Evolutionary conservation across 2,113 vertebrate species (phyloP), one percentile per base, ranked within the genome.

Genomic region (Poeciliopsis turrubarensis): DNA sequence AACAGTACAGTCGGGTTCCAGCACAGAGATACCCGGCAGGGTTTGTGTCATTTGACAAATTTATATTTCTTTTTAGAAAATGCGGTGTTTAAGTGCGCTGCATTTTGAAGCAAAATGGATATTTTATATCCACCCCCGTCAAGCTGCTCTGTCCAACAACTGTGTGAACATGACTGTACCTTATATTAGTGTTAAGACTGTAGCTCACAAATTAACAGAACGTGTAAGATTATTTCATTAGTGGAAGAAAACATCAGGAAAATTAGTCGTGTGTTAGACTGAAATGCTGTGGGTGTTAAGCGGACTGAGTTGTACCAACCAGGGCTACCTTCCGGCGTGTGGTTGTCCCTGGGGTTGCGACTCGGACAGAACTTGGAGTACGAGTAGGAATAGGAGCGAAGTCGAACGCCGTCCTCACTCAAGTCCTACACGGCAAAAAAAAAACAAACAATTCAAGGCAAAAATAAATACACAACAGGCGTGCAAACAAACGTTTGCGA

Each of bases 321-420:
- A 70, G 95, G 93, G 66, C 69, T 92, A 47, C 88, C 81, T 70
- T 92, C 92, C 17, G 86, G 83, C 47, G 92, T 12, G 15, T 78
- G 83, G 73, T 64, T 84, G 31, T 97, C 94, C 2, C 63, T 91
- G 63, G 83, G 32, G 71, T 95, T 81, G 7, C 87, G 89, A 31
- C 93, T 65, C 60, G 94, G 94, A 51, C 92, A 94, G 84, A 95
- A 91, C 94, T 98, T 99, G 29, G 97, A 92, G 0, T 96, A 96
- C 0, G 97, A 98, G 90, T 95, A 97, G 63, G 97, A 99, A 79
- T 99, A 99, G 2, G 98, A 99, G 51, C 98, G 97, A 5, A 96
- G 95, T 27, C 97, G 96, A 70, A 96, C 77, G 7, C 96, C 97
- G 67, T 91, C 92, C 9, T 93, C 85, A 30, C 86, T 51, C 7